Percentiles rank a stretch among this genome's conserved stretches.
Evolutionary conservation across 2,797 vertebrate genomes (phyloP).

Genomic region (Coranthus polyacanthus): DNA sequence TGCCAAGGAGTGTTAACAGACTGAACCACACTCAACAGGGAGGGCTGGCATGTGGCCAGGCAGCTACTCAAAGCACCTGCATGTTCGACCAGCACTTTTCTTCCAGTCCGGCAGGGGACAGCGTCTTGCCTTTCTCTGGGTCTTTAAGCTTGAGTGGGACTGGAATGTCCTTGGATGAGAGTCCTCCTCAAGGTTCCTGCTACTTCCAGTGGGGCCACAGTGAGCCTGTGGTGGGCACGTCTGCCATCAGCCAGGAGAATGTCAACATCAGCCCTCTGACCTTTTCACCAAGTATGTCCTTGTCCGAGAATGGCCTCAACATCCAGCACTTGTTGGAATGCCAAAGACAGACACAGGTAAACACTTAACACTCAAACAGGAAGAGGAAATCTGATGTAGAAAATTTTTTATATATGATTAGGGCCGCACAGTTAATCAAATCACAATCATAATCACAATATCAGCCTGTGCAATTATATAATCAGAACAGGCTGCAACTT

Average conservation of each 20-base stretch:
- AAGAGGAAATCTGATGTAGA: too few relatives aligned
- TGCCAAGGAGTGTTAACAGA: constrained; percentile 33
- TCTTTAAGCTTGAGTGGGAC: constrained; percentile 36
- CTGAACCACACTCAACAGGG: constrained; percentile 61
- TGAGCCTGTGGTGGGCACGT: constrained; percentile 54
- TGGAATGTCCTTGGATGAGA: constrained; percentile 47
- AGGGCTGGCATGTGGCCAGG: constrained; percentile 38
- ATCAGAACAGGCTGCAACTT: too few relatives aligned
- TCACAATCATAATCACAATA: too few relatives aligned
- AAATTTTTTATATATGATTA: too few relatives aligned
- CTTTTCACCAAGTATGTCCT: constrained; percentile 2
- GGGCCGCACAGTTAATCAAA: too few relatives aligned
- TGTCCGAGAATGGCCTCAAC: constrained; percentile 38
- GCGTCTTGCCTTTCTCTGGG: constrained; percentile 19
- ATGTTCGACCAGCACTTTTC: constrained; percentile 74
- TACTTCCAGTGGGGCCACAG: constrained; percentile 74
- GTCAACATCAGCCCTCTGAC: constrained; percentile 54
- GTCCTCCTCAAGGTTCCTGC: constrained; percentile 70
- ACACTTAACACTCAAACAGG: background rate
- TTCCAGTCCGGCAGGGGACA: constrained; percentile 42
- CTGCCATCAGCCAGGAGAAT: constrained; percentile 59
- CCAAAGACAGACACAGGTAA: constrained; percentile 68
- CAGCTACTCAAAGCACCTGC: constrained; percentile 73
- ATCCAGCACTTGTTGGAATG: constrained; percentile 70
- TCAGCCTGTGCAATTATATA: too few relatives aligned